Base-by-base conservation (phyloP, 2,797 vertebrate species). In the Jordanella pulchra region DNA sequence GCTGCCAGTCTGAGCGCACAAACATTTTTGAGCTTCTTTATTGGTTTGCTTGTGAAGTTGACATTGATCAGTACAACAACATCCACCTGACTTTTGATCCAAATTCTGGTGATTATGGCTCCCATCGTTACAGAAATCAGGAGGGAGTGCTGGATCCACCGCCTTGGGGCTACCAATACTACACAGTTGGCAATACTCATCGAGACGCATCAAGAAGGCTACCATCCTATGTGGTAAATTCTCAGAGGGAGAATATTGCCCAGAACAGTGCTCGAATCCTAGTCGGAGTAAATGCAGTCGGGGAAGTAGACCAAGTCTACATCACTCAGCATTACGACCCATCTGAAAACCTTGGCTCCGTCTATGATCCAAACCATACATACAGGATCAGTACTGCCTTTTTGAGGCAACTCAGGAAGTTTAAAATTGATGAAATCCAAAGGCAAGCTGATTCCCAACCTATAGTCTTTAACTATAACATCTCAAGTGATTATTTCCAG, bases 101-200 rank as follows among this genome's bases (percentile, higher is more conserved):
- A 63, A 2, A 4, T 1, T 4, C 2, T n/a, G 2, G 6, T 60
- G 32, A 1, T 7, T 47, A 54, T 45, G 50, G 73, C 15, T 64
- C 48, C 44, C 73, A 75, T 32, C 3, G 23, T 25, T 75, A 75
- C 32, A 21, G 15, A 47, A 75, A 75, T 53, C 25, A 5, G 25
- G 48, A 75, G 7, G 0, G 11, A 0, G 1, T 75, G 7, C 28
- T 75, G 28, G 71, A 66, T 0, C 2, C 1, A 7, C 53, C 1
- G 1, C 58, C 27, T 45, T 0, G 0, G 18, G 58, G 48, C 1
- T 28, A 30, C 72, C 10, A 10, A 0, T 75, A 69, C 58, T 69
- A 45, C 27, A 75, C 48, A 2, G 4, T 75, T 47, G 73, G 73
- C 32, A 75, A 75, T 47, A n/a, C 55, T 28, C 14, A 32, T 27